phyloP scores from a whole-genome alignment of 1,140 invertebrate genomes.

The Ostrea denselamellosa region DNA sequence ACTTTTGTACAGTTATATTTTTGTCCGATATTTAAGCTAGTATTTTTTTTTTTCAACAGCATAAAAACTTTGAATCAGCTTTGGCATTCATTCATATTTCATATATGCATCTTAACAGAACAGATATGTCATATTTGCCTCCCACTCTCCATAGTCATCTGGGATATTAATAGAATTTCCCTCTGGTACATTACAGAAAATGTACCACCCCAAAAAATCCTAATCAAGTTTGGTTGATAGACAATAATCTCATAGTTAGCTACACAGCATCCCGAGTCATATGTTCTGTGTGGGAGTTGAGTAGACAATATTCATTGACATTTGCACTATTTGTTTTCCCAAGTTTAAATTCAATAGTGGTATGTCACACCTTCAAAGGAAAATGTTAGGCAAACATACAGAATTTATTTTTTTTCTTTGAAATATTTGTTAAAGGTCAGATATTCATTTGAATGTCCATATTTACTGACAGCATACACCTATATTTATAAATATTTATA shows the following conservation, averaged over 20 bases:
- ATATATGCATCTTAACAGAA: no score
- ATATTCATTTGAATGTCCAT: background rate
- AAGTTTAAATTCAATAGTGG: slow-evolving; percentile 14
- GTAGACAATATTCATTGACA: background rate
- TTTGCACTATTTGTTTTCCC: background rate
- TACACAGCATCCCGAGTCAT: no score
- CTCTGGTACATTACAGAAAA: no score
- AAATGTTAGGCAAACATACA: background rate
- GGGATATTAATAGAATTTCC: no score
- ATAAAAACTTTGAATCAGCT: background rate
- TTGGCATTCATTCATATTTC: no score
- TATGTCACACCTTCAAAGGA: background rate
- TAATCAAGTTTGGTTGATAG: no score
- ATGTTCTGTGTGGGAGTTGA: background rate
- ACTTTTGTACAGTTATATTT: no score
- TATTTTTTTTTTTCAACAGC: background rate
- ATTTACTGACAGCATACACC: background rate
- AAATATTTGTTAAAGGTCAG: background rate
- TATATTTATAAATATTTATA: background rate
- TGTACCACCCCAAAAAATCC: no score
- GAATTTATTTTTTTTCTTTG: background rate
- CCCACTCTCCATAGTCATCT: no score
- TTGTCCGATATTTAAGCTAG: no score
- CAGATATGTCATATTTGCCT: no score
- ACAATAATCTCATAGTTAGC: no score